Base-by-base conservation (phyloP, 2,888 invertebrate genomes). In the Alloplasta piceator region DNA sequence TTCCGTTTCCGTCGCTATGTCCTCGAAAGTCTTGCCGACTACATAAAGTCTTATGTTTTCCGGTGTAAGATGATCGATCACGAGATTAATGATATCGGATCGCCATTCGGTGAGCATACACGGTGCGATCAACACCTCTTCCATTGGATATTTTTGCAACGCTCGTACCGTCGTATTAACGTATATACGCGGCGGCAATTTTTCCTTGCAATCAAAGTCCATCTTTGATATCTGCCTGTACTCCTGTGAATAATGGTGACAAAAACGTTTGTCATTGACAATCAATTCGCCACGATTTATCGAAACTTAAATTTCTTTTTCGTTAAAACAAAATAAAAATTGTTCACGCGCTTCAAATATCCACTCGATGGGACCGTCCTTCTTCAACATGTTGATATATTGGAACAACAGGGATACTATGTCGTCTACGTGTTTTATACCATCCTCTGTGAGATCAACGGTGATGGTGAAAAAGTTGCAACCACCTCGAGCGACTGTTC, bases 361-460 rank as follows among this genome's bases (percentile, higher is more conserved):
- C 98, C 98, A 98, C 86, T 96, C 94, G 89, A 97, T 94, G 0
- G 98, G 96, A 0, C 96, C 96, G 73, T 94, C 93, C 6, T 93
- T 91, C 60, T 95, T 95, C 81, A 99, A 89, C 96, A 99, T 95
- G 80, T 95, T 95, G 72, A 99, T 94, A 92, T 98, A 98, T 95
- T 98, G 94, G 89, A 98, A 98, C 10, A 96, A 93, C 71, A 97
- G 92, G 39, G 94, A 93, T 0, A 98, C 94, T 87, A 99, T 98
- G 86, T 99, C 98, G 88, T 99, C 97, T 0, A 96, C 94, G 91
- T 98, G 98, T 0, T 96, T 94, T 72, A 98, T 94, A 0, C 98
- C 99, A 85, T 97, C 96, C 91, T 98, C 97, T 0, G 98, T 98
- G 60, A 99, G 93, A 92, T 99, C 98, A 3, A 98, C 96, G 78